Evolutionary conservation across 2,113 vertebrate species (phyloP), one percentile per base, ranked within the genome.

Genomic region (Xenus cinereus): DNA sequence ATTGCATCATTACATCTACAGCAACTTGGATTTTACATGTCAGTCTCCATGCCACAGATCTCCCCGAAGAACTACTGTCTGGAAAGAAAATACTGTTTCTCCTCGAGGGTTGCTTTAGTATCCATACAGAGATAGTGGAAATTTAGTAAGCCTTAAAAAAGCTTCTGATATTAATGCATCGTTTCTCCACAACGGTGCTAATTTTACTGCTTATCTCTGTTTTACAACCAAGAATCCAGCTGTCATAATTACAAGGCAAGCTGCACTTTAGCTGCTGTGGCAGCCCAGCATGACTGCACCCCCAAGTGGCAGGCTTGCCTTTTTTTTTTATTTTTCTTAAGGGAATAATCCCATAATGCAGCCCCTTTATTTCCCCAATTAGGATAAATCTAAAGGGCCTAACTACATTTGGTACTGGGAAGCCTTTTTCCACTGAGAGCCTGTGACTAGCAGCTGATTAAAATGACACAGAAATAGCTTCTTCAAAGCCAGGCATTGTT

Each of bases 271-370:
- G 86, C 91, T 91, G 80, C 80, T 94, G 84, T 89, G 80, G 69
- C 80, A 95, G 93, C 80, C 91, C 95, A 92, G 93, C 77, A 75
- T 95, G 84, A 93, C 90, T 95, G 87, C 95, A 94, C 95, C 95
- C 95, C 96, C 95, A 95, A 89, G 96, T 92, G 95, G 95, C 91
- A 95, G 93, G 30, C 69, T 92, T 84, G 76, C 39, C 26, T 76
- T 90, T 76, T 48, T 76, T 48, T 71, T 39, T 62, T 32, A 23
- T 73, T 92, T 88, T 93, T 77, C 87, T 89, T 78, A 39, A 56
- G 89, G 54, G 73, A 93, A 78, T 92, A 87, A 90, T 91, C 37
- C 62, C 0, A 0, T 87, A 87, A 94, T 43, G 28, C 56, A 90
- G 60, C 23, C 73, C 81, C 64, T 89, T 84, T 94, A 89, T 91